Evolutionary conservation across 2,888 invertebrate genomes (phyloP), one percentile per base, ranked within the genome.

Genomic region (Chorisops tibialis): DNA sequence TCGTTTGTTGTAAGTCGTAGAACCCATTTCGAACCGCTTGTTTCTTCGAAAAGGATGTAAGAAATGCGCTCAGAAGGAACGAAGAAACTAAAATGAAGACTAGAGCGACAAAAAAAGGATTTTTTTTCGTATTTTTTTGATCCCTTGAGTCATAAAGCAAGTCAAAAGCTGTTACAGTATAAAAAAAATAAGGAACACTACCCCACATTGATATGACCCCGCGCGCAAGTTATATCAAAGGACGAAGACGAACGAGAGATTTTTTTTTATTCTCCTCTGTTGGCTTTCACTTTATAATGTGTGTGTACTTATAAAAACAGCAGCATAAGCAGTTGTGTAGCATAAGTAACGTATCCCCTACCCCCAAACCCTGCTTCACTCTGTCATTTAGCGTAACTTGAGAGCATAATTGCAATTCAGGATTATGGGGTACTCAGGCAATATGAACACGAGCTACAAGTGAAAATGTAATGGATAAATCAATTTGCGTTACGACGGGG

Each of bases 381-480:
- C 58, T 58, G 59, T 39, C 43, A 60, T 60, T 64, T 64, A 61
- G 54, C 61, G 64, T 64, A 64, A 64, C 52, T 59, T 45, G 52
- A 64, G 51, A 64, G 45, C 47, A 62, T 54, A 62, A 61, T 58
- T 64, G 59, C 50, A 64, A 64, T 64, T 39, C 19, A 48, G 48
- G 50, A 60, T 60, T 60, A 60, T 39, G 24, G 50, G 58, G 41
- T 43, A 43, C 43, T 18, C 22, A 14, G 35, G 39, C 7, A 54
- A 22, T 22, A 6, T 48, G 7, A 21, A 19, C 41, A 41, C 41
- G 43, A 24, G 24, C 38, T 50, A 41, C 59, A 49, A 48, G 59
- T 59, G 61, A 61, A 43, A 61, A 52, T 35, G 62, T 64, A 64
- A 64, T 64, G 64, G 64, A 62, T 62, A 64, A 64, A 64, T 64